Evolutionary conservation across 2,888 invertebrate species (phyloP).

Genomic region (Elegia similella): DNA sequence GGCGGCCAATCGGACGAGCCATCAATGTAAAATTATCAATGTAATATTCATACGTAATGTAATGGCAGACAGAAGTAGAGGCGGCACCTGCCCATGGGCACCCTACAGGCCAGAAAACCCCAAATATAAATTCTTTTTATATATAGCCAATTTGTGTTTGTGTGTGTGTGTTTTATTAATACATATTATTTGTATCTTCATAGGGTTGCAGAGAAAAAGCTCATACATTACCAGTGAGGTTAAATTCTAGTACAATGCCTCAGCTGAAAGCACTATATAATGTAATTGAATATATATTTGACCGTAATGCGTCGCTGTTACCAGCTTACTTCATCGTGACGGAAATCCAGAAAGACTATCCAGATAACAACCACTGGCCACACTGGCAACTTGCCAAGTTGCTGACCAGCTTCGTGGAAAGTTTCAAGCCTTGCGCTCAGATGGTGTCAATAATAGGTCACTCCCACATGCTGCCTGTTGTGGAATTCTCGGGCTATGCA

Average conservation of each 20-base stretch:
- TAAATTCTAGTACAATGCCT: slow-evolving; percentile 90
- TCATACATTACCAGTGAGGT: slow-evolving; percentile 87
- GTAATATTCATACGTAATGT: no score
- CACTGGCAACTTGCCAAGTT: slow-evolving; percentile 96
- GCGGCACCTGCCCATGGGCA: no score
- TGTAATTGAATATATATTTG: slow-evolving; percentile 94
- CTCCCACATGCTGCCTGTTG: slow-evolving; percentile 95
- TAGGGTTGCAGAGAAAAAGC: slow-evolving; percentile 94
- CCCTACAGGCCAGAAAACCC: no score
- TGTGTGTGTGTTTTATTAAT: no score
- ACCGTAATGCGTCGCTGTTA: slow-evolving; percentile 93
- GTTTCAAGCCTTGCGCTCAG: slow-evolving; percentile 95
- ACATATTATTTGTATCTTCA: slow-evolving; percentile 28
- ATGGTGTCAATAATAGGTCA: slow-evolving; percentile 97
- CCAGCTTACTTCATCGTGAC: slow-evolving; percentile 98
- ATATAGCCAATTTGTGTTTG: no score
- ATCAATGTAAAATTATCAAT: no score
- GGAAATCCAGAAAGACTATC: slow-evolving; percentile 94
- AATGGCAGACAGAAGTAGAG: no score
- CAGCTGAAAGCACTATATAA: slow-evolving; percentile 91
- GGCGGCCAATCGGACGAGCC: no score
- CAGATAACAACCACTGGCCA: slow-evolving; percentile 90
- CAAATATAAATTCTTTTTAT: no score
- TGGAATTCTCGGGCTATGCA: slow-evolving; percentile 95
- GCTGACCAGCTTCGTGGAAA: slow-evolving; percentile 94